Conservation (phyloP, 37 sponge, comb jelly and placozoan species). For the Cliona cf. orientalis region DNA sequence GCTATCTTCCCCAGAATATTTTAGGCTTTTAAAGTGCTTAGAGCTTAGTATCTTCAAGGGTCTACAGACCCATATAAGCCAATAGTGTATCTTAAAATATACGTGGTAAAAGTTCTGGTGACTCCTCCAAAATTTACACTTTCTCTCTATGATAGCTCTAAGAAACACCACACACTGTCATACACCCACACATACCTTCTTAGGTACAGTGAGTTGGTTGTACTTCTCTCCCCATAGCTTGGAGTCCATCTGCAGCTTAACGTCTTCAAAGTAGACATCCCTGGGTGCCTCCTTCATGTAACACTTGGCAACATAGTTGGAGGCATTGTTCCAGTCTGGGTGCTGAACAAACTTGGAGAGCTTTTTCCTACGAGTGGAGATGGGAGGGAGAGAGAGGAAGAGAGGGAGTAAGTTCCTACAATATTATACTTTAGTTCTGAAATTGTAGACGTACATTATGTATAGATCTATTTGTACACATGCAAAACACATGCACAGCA, state of each 20-base stretch:
- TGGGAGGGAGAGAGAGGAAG: neutral
- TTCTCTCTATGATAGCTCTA: neutral
- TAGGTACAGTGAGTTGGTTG: constrained; percentile 80
- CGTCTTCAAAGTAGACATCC: constrained; percentile 77
- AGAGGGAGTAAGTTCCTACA: neutral
- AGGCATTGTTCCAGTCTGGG: constrained; percentile 80
- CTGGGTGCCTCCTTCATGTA: constrained; percentile 71
- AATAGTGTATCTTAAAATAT: too few relatives aligned
- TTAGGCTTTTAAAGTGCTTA: too few relatives aligned
- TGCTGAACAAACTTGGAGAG: constrained; percentile 81
- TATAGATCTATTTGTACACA: neutral
- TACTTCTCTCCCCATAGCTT: constrained; percentile 92
- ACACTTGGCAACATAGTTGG: constrained; percentile 90
- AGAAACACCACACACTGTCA: neutral
- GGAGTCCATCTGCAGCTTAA: constrained; percentile 93
- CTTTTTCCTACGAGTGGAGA: constrained; percentile 71
- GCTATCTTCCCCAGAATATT: too few relatives aligned
- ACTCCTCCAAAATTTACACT: neutral
- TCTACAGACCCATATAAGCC: too few relatives aligned
- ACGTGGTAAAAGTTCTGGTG: neutral
- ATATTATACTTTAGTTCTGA: neutral
- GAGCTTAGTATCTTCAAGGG: too few relatives aligned
- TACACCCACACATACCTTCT: constrained; percentile 81
- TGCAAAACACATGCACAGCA: neutral
- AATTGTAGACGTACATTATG: neutral